These are phyloP conservation scores for Drosophila affinis DNA, from an alignment of 2,888 invertebrate genomes.

Conservation along the genomic window DNA sequence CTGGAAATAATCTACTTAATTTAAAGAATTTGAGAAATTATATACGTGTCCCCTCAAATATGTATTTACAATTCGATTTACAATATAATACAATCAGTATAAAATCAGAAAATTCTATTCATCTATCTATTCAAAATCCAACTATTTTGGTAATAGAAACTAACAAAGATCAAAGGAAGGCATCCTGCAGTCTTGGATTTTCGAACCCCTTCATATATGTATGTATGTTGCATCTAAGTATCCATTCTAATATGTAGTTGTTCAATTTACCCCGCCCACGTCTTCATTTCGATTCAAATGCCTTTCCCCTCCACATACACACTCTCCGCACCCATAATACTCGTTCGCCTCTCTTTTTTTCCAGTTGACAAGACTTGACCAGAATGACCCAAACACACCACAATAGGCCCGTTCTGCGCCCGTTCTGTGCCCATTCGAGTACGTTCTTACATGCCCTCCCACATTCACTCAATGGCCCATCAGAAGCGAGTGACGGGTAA, in stretches of 20 bases:
- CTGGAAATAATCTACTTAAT: no score
- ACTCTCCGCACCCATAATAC: background rate
- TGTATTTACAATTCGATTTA: no score
- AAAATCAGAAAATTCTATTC: background rate
- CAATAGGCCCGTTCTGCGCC: background rate
- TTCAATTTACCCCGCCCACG: no score
- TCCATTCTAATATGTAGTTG: background rate
- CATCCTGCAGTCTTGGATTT: no score
- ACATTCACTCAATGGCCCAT: background rate
- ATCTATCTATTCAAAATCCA: background rate
- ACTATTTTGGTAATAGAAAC: background rate
- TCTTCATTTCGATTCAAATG: background rate
- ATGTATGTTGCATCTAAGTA: background rate
- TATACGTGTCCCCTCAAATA: no score
- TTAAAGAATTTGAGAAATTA: no score
- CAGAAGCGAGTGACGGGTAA: background rate
- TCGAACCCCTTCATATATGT: background rate
- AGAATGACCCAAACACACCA: background rate
- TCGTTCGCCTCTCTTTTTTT: background rate
- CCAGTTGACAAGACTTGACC: constrained; percentile 1
- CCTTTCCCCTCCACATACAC: background rate
- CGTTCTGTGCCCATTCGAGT: background rate
- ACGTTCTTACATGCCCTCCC: background rate
- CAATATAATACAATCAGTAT: no score
- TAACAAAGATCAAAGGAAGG: background rate